Percentiles rank a stretch among this genome's conserved stretches.
Conservation (phyloP, 1,140 invertebrate species). For the Pollicipes pollicipes region DNA sequence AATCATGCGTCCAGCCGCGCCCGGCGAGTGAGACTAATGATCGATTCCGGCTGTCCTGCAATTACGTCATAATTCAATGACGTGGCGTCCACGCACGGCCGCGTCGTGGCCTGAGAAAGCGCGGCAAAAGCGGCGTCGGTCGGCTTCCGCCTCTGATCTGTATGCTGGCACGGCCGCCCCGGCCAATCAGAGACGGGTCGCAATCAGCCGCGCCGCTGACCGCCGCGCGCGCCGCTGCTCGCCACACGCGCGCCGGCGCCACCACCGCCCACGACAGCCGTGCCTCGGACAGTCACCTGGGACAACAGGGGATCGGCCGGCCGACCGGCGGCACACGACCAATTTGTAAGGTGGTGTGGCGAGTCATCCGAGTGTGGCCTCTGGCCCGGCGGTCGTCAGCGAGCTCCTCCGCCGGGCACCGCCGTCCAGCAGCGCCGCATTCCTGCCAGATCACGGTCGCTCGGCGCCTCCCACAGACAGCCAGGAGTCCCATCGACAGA, state of each 20-base stretch:
- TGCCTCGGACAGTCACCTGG: neutral
- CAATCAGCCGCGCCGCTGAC: no score
- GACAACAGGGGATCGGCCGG: neutral
- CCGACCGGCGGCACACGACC: neutral
- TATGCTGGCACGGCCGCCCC: neutral
- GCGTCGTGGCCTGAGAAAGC: neutral
- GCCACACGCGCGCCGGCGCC: no score
- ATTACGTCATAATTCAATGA: neutral
- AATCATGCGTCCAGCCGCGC: no score
- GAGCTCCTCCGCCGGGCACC: no score
- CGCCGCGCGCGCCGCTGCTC: no score
- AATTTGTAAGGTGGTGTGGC: neutral
- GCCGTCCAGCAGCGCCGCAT: no score
- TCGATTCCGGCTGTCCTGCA: neutral
- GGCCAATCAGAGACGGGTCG: neutral
- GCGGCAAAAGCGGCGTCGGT: neutral
- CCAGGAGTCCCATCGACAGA: no score
- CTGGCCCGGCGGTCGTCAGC: no score
- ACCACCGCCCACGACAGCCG: no score
- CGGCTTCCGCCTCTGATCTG: neutral
- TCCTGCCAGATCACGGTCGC: no score
- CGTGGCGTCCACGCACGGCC: neutral
- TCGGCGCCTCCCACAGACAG: no score
- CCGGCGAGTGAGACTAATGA: neutral
- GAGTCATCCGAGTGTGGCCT: neutral